Evolutionary conservation across 2,888 invertebrate genomes (phyloP), one percentile per base, ranked within the genome.

Genomic region (Pammene aurita): DNA sequence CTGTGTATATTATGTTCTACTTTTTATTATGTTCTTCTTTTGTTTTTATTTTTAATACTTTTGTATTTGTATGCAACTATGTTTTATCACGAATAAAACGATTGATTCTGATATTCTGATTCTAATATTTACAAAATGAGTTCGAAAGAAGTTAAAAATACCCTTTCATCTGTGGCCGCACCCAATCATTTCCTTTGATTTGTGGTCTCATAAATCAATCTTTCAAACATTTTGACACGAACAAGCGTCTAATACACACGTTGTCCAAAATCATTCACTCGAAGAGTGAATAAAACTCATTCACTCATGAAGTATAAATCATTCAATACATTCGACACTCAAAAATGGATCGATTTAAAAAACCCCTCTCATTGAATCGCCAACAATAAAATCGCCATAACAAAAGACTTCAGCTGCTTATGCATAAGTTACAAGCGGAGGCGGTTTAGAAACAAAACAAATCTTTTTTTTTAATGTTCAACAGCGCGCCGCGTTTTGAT

Each of bases 341-440:
- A 78, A 81, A 80, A 85, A 79, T 80, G 85, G 85, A 84, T 83
- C 83, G 84, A 87, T 86, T 89, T 83, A 73, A 67, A 70, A 70
- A 70, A 70, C 66, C 61, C 57, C 64, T 84, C 80, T 86, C 88
- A 87, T 88, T 90, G 89, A 89, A 88, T 90, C 81, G 83, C 82
- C 86, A 87, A 91, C 90, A 90, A 90, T 90, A 84, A 89, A 88
- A 86, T 84, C 78, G 84, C 82, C 83, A 82, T 86, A 86, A 90
- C 88, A 90, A 90, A 85, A 85, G 82, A 80, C 78, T 52, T 76
- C 75, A 79, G 74, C 63, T 55, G 56, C 57, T 18, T 18, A 54
- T 65, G 56, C 35, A 1, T 38, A 75, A 75, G 67, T 61, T 4
- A 67, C 9, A 44, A 38, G 57, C 7, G n/a, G n/a, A 10, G 13